Evolutionary conservation across 1,140 invertebrate genomes (phyloP).

Genomic region (Drosophila arawakana): DNA sequence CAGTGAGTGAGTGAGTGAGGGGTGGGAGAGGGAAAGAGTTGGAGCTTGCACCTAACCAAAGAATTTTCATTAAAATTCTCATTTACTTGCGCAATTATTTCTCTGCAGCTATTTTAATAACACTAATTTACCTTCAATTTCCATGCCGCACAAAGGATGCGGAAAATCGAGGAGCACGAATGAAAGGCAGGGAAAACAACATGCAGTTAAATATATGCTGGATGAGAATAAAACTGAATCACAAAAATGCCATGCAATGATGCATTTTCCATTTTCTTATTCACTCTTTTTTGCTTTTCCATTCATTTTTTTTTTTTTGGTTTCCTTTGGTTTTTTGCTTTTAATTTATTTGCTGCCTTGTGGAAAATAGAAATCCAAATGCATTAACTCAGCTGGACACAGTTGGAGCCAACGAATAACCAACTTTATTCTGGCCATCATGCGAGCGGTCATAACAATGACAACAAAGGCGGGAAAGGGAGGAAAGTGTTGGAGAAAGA

Average conservation of each 20-base stretch:
- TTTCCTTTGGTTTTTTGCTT: slow-evolving; percentile 15
- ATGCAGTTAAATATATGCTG: slow-evolving; percentile 53
- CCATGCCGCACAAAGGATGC: slow-evolving; percentile 39
- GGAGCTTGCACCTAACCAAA: slow-evolving; percentile 53
- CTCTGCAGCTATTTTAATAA: slow-evolving; percentile 80
- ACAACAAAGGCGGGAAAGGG: slow-evolving; percentile 21
- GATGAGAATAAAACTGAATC: slow-evolving; percentile 57
- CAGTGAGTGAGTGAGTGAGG: not conserved
- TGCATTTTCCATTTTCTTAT: slow-evolving; percentile 47
- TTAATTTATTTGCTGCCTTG: slow-evolving; percentile 59
- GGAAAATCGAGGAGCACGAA: not conserved
- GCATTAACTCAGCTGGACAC: slow-evolving; percentile 23
- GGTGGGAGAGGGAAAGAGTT: not conserved
- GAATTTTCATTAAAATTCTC: slow-evolving; percentile 81
- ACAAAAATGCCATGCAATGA: slow-evolving; percentile 55
- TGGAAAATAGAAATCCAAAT: slow-evolving; percentile 25
- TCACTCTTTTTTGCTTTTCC: slow-evolving; percentile 1
- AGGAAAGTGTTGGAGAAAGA: slow-evolving; percentile 3
- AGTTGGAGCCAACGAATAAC: slow-evolving; percentile 2
- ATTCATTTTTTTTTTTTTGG: not conserved
- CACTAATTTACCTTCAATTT: slow-evolving; percentile 79
- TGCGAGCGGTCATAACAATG: slow-evolving; percentile 33
- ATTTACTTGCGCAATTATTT: slow-evolving; percentile 81
- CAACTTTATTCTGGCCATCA: slow-evolving; percentile 24
- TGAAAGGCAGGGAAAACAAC: slow-evolving; percentile 16